Percentiles rank a stretch among this genome's conserved stretches.
These are phyloP conservation scores for Wasmannia auropunctata DNA, from an alignment of 1,140 invertebrate species.

Conservation along the genomic window DNA sequence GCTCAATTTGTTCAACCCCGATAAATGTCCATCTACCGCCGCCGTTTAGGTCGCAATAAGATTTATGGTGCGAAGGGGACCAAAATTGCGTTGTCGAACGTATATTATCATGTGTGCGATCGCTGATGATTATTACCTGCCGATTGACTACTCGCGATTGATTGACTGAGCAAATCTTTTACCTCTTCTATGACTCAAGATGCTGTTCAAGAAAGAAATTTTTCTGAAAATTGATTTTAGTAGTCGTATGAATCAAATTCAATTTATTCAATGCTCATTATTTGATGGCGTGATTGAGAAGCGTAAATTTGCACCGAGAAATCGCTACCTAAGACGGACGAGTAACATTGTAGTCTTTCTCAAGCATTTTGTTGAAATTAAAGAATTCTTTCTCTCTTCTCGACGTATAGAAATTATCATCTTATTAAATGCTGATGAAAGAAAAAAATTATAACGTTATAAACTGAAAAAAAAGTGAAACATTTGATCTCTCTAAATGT, in stretches of 20 bases:
- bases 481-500: too few species aligned
- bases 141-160: constrained; percentile 13
- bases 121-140: not conserved
- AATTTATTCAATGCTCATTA: not conserved
- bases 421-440: too few species aligned
- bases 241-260: not conserved
- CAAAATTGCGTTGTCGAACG: constrained; percentile 47
- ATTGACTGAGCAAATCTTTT: not conserved
- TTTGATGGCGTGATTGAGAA: too few species aligned
- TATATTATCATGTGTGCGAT: constrained; percentile 13
- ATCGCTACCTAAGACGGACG: too few species aligned
- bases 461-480: too few species aligned
- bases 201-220: not conserved
- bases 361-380: too few species aligned
- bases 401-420: too few species aligned
- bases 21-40: constrained; percentile 1
- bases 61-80: constrained; percentile 22
- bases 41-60: constrained; percentile 5
- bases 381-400: too few species aligned
- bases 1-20: constrained; percentile 42
- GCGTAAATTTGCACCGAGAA: too few species aligned
- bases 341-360: too few species aligned
- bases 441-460: too few species aligned
- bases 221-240: not conserved
- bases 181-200: not conserved